Evolutionary conservation across 2,797 vertebrate genomes (phyloP).

Genomic region (Poecilia velifera): DNA sequence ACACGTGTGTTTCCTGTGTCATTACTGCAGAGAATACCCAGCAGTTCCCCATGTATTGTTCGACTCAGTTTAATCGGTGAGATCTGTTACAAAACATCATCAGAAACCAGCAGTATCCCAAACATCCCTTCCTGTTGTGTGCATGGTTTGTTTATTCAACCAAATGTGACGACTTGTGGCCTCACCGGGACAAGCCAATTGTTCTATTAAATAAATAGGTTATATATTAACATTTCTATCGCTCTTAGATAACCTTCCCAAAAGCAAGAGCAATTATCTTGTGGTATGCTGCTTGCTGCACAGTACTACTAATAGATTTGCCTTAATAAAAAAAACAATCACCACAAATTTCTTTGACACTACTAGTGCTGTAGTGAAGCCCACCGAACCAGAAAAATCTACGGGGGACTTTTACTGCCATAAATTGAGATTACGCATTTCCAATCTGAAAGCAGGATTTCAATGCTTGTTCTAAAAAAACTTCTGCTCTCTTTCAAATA

Average conservation of each 20-base stretch:
- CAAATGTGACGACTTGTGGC: not conserved
- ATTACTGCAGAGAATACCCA: not conserved
- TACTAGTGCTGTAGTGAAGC: too few relatives aligned
- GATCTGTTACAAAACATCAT: not conserved
- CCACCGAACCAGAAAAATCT: too few relatives aligned
- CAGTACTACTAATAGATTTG: not conserved
- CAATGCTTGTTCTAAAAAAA: too few relatives aligned
- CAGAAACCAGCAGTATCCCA: not conserved
- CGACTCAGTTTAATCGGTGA: not conserved
- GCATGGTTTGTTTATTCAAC: not conserved
- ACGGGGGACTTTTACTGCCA: too few relatives aligned
- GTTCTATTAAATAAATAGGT: not conserved
- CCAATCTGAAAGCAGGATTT: too few relatives aligned
- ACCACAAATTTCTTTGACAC: too few relatives aligned
- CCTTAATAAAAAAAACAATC: too few relatives aligned
- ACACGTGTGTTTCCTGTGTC: not conserved
- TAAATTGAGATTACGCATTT: too few relatives aligned
- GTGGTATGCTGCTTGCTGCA: not conserved
- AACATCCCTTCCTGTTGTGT: not conserved
- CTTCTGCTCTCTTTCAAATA: too few relatives aligned
- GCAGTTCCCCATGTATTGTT: not conserved
- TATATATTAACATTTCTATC: not conserved
- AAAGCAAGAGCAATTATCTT: not conserved
- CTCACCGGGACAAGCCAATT: not conserved
- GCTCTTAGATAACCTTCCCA: not conserved